Evolutionary conservation across 2,797 vertebrate genomes (phyloP).

Genomic region (Petrocephalus sullivani): DNA sequence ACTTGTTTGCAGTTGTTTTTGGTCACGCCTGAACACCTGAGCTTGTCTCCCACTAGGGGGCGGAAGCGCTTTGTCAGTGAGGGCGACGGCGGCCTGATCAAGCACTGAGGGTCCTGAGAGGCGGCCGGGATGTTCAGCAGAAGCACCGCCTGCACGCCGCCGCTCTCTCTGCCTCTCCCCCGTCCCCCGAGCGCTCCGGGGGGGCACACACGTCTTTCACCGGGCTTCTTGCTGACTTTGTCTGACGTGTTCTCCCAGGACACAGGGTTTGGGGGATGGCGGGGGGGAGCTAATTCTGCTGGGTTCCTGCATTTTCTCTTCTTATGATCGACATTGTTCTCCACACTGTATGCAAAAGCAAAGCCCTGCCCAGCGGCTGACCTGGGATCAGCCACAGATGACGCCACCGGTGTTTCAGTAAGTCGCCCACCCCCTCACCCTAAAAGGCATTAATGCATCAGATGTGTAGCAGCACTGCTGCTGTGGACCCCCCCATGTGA

Average conservation of each 20-base stretch:
- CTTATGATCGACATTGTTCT: background rate
- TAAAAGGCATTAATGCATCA: background rate
- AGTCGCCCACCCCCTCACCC: background rate
- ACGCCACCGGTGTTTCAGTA: background rate
- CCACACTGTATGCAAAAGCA: background rate
- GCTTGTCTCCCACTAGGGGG: constrained; percentile 60
- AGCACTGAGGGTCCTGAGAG: constrained; percentile 53
- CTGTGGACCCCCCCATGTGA: background rate
- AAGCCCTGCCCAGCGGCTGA: background rate
- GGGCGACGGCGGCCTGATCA: constrained; percentile 72
- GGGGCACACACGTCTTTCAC: constrained; percentile 20
- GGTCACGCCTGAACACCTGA: background rate
- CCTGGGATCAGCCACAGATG: background rate
- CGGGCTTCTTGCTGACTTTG: constrained; percentile 25
- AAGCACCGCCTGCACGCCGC: background rate
- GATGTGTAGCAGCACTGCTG: background rate
- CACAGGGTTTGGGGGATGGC: constrained; percentile 15
- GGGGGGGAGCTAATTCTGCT: background rate
- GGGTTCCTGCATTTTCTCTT: background rate
- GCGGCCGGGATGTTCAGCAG: constrained; percentile 34
- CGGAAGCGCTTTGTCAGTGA: constrained; percentile 82
- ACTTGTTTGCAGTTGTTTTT: background rate
- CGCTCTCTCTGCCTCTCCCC: background rate
- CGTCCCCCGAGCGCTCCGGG: background rate
- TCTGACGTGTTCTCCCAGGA: constrained; percentile 37